Evolutionary conservation across 2,113 vertebrate genomes (phyloP), one percentile per base, ranked within the genome.

Genomic region (Laterallus jamaicensis): DNA sequence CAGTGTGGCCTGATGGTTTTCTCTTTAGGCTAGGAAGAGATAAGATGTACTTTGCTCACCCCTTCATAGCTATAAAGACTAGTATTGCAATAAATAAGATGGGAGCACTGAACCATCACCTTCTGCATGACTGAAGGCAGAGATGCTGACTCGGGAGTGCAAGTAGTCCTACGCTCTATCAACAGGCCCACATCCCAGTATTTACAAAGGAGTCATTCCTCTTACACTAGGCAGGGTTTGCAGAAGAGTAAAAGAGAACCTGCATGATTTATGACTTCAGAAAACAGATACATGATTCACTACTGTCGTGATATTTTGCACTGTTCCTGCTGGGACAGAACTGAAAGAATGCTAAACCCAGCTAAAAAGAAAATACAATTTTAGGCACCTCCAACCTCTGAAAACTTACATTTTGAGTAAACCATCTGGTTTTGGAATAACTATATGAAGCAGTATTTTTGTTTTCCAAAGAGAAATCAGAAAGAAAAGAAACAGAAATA

Each of bases 381-480:
- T 79, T 37, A 71, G 40, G 47, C 25, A 67, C 29, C 18, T 22
- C 21, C 37, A 56, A 7, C 58, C 67, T 60, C 56, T 40, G 63
- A 84, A 47, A 91, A 63, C 5, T 80, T 52, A 59, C 5, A 56
- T 67, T 86, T 70, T 58, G 19, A 39, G 32, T 91, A 85, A 93
- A 70, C 18, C 22, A 93, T 64, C 59, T 79, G 76, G 71, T 68
- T 92, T 68, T 56, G 22, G 71, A 94, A 95, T 44, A 92, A 90
- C 76, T 73, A 90, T 74, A 49, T 3, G 7, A 86, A 86, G 50
- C 12, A 64, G 44, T 77, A 90, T 86, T 92, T 86, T 89, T 97
- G 82, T 87, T 91, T 95, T 47, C 78, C 44, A 39, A 93, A 93
- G 20, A 93, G 78, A 96, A 95, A 80, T 80, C 69, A 93, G 19